These are phyloP conservation scores for Mesochorus sp. DNA, from an alignment of 2,888 invertebrate genomes.

Conservation along the genomic window DNA sequence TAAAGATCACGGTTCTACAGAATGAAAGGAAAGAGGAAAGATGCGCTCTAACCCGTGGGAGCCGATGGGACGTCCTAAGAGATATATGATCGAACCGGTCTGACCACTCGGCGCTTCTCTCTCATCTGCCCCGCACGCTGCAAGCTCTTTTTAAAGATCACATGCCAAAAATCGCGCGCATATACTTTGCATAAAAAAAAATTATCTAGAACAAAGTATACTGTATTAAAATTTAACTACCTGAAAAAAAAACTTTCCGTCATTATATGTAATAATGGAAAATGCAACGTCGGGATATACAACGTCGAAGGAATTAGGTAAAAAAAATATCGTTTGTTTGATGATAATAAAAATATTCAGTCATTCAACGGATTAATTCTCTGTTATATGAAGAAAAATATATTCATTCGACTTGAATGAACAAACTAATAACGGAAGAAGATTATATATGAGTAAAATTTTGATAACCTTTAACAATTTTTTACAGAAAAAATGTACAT, in stretches of 20 bases:
- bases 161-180: conserved; percentile 18
- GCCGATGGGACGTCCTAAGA: conserved; percentile 41
- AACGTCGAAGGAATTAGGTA: not conserved
- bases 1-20: conserved; percentile 1
- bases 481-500: too few relatives aligned
- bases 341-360: not conserved
- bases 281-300: not conserved
- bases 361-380: too few relatives aligned
- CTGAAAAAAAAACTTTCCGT: not conserved
- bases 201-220: not conserved
- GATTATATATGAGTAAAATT: too few relatives aligned
- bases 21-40: conserved; percentile 8
- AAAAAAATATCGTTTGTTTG: too few relatives aligned
- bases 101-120: conserved; percentile 45
- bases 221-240: not conserved
- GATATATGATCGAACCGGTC: conserved; percentile 50
- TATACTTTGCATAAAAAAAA: not conserved
- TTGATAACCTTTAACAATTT: too few relatives aligned
- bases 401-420: too few relatives aligned
- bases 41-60: conserved; percentile 47
- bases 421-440: too few relatives aligned
- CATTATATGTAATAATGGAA: not conserved
- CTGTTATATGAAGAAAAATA: too few relatives aligned
- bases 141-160: conserved; percentile 18
- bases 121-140: conserved; percentile 31